Base-by-base conservation (phyloP, 2,113 vertebrate species). In the Leptobrachium ailaonicum region DNA sequence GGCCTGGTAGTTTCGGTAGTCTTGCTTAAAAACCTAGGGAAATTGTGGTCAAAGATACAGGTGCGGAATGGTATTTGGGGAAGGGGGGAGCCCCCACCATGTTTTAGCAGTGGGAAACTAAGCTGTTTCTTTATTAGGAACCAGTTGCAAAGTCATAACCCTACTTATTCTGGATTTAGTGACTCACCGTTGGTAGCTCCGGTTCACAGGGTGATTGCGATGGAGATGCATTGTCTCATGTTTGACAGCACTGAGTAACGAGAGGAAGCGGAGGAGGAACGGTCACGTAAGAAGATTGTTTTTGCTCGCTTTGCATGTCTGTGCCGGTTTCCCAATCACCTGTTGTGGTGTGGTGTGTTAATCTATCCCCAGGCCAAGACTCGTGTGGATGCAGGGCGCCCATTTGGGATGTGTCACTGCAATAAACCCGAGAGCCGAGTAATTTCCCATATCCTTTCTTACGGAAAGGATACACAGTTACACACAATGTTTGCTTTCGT, bases 241-340 rank as follows among this genome's bases (percentile, higher is more conserved):
- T 20, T 64, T 64, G 67, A 45, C 41, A 69, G 67, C 41, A 10
- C 13, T 69, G 67, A 69, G 67, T 69, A 69, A 69, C 67, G 14
- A 60, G 13, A 60, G 67, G 67, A 69, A 69, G 4, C 45, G 41
- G 41, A 45, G 20, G 40, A 64, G 62, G 67, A 11, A 45, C 14
- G 67, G 11, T 11, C 41, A 44, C 41, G 42, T 6, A 14, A n/a
- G 11, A 69, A 69, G 67, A 8, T 42, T 32, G 20, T 32, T 32
- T 32, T 32, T 54, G 50, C 40, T 42, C 41, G 11, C 62, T 2
- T 64, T 32, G 14, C n/a, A 32, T 12, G 5, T 42, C 12, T 10
- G 41, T 6, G 3, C 40, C 11, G 66, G 66, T 41, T 68, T 42
- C 41, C 11, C 41, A 13, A 20, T 60, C 56, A 68, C 41, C 2